Percentiles rank a stretch among this genome's conserved stretches.
Evolutionary conservation across 2,113 vertebrate species (phyloP).

Genomic region (Stictonetta naevosa): DNA sequence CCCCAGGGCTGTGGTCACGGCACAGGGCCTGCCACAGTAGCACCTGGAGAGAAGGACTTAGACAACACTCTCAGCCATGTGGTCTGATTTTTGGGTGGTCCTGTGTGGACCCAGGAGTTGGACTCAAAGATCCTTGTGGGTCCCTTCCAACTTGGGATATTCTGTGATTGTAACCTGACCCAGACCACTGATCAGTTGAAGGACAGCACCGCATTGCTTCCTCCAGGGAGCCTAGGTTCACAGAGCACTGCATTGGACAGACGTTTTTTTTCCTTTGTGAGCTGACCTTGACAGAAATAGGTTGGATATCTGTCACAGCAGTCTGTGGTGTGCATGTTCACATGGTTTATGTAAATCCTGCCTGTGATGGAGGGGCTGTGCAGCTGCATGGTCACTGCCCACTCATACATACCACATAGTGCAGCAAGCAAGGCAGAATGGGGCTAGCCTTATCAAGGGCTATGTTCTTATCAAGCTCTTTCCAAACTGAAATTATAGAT

Average conservation of each 20-base stretch:
- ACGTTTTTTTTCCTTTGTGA: background rate
- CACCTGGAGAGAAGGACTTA: too few relatives aligned
- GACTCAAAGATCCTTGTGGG: too few relatives aligned
- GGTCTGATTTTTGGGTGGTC: too few relatives aligned
- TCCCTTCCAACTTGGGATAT: too few relatives aligned
- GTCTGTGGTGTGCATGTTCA: background rate
- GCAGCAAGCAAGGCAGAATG: rapidly evolving
- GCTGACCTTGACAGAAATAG: background rate
- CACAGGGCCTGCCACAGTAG: too few relatives aligned
- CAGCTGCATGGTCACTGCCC: background rate
- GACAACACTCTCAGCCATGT: too few relatives aligned
- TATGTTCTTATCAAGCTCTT: background rate
- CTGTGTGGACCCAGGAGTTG: too few relatives aligned
- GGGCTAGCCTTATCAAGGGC: background rate
- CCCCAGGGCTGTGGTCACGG: too few relatives aligned
- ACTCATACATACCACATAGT: background rate
- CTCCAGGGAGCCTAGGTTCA: background rate
- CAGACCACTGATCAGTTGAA: background rate
- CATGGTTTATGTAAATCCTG: too few relatives aligned
- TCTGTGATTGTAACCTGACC: background rate
- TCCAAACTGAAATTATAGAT: background rate
- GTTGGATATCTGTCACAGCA: background rate
- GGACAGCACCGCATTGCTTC: background rate
- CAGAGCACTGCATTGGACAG: background rate
- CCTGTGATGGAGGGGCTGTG: background rate